Conservation (phyloP, 2,113 vertebrate genomes). For the Zingel zingel region DNA sequence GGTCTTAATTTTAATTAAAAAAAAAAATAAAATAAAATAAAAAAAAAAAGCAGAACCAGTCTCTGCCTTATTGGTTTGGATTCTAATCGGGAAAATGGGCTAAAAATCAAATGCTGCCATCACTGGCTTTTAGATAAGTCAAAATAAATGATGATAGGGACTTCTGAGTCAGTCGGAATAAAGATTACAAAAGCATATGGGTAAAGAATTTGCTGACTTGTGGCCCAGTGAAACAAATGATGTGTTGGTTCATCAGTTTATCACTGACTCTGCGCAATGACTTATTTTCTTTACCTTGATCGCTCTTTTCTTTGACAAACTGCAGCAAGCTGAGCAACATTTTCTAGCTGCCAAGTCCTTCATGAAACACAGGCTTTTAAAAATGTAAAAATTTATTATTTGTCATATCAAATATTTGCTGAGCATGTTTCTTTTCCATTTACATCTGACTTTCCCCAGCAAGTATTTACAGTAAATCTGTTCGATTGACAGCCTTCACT, state of each 20-base stretch:
- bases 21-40: constrained; percentile 14
- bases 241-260: constrained; percentile 65
- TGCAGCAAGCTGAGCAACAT: background rate
- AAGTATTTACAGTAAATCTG: background rate
- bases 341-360: background rate
- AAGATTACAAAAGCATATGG: constrained; percentile 60
- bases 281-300: constrained; percentile 25
- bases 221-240: constrained; percentile 61
- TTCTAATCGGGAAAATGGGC: constrained; percentile 79
- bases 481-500: background rate
- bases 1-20: constrained; percentile 36
- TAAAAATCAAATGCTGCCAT: constrained; percentile 74
- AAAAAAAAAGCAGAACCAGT: constrained; percentile 8
- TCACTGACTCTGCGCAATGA: constrained; percentile 55
- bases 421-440: constrained; percentile 29
- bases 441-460: background rate
- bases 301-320: constrained; percentile 25
- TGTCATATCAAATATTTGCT: background rate
- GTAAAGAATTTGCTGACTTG: constrained; percentile 71
- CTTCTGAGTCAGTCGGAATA: constrained; percentile 2
- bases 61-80: constrained; percentile 65
- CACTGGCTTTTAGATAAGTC: constrained; percentile 62
- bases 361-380: background rate
- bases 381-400: background rate
- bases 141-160: constrained; percentile 55